Conservation (phyloP, 2,888 invertebrate species). For the Nymphalis c-album region DNA sequence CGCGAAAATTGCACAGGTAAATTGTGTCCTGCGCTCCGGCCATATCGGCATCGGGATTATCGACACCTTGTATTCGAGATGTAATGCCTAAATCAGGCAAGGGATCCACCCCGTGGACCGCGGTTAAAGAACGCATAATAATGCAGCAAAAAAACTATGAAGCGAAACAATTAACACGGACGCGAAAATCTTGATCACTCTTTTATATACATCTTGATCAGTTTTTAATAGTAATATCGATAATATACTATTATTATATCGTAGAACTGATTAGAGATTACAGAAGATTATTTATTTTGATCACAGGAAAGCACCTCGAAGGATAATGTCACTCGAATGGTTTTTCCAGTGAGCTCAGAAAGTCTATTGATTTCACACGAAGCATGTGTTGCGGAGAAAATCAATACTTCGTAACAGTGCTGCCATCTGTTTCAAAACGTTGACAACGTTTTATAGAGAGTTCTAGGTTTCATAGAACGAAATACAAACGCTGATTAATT, state of each 20-base stretch:
- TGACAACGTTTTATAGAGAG: slow-evolving; percentile 9
- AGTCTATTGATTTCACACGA: slow-evolving; percentile 71
- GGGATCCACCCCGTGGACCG: slow-evolving; percentile 73
- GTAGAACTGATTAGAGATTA: slow-evolving; percentile 18
- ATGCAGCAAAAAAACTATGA: slow-evolving; percentile 74
- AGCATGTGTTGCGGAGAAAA: slow-evolving; percentile 52
- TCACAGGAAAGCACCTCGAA: slow-evolving; percentile 44
- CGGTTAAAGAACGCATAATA: slow-evolving; percentile 78
- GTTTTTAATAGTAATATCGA: not conserved
- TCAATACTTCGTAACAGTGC: slow-evolving; percentile 64
- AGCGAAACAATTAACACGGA: slow-evolving; percentile 67
- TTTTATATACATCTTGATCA: slow-evolving; percentile 53
- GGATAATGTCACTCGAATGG: slow-evolving; percentile 52
- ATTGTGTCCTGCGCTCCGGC: slow-evolving; percentile 97
- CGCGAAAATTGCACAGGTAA: slow-evolving; percentile 97
- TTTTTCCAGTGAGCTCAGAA: slow-evolving; percentile 58
- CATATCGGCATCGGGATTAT: slow-evolving; percentile 82
- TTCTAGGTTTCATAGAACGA: not conserved
- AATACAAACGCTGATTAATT: not conserved
- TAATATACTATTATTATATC: slow-evolving; percentile 19
- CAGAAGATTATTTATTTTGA: slow-evolving; percentile 37
- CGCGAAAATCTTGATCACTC: slow-evolving; percentile 67
- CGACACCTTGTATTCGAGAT: slow-evolving; percentile 60
- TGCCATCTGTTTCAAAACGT: slow-evolving; percentile 59
- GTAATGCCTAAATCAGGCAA: slow-evolving; percentile 70